Base-by-base conservation (phyloP, 1,140 invertebrate genomes). In the Venturia canescens region DNA sequence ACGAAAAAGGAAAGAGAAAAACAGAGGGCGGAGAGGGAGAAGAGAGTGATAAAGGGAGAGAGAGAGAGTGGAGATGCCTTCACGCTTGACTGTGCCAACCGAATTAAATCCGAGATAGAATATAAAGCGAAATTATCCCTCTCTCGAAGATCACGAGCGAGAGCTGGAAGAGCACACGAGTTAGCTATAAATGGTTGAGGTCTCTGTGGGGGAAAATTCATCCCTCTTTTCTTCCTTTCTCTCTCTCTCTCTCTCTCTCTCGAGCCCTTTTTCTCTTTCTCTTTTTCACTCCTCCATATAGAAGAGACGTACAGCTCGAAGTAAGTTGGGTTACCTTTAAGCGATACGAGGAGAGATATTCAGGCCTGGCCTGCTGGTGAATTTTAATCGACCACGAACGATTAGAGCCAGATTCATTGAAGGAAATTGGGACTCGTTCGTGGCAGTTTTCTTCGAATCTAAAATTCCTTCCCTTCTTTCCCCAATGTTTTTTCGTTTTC, bases 21-120 rank as follows among this genome's bases (percentile, higher is more conserved):
- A 57, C 18, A 13, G 13, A 57, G 53, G 9, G 53, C n/a, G n/a
- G 21, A 11, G 21, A 31, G 29, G 66, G n/a, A 69, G 31, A 4
- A 53, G 50, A 34, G 60, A 63, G 15, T 9, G 66, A 53, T 44
- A 74, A 27, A 27, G 48, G 29, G 13, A 74, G 13, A 26, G 21
- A 38, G 53, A 60, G 72, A 76, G 38, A 76, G 27, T 31, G 53
- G 72, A 60, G 50, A 76, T 60, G 72, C 53, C 72, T 57, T 60
- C 50, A 76, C 53, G 72, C 72, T 57, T 76, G 50, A 60, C 50
- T 60, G 50, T 60, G 50, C 50, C 72, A 60, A 76, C 72, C 72
- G 53, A 76, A 76, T 76, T 76, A 76, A 76, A 76, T 76, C 72
- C 72, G 72, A 76, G 72, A 76, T 76, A 60, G 72, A 76, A 76